Base-by-base conservation (phyloP, 2,797 vertebrate genomes). In the Mormyrops boulengeri region DNA sequence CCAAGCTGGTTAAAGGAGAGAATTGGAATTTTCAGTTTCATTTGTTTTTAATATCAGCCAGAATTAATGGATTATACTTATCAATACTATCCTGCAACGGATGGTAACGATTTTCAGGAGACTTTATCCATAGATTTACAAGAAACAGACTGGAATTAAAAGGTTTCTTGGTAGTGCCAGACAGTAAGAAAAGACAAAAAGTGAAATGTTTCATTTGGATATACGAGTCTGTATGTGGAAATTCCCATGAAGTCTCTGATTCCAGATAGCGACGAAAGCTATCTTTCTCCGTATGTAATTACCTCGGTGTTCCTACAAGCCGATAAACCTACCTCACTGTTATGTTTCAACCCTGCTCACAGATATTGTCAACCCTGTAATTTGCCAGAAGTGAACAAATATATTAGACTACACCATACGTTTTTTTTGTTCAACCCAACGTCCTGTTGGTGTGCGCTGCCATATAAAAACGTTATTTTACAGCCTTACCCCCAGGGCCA, bases 241-340 rank as follows among this genome's bases (percentile, higher is more conserved):
- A 22, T 52, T 49, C 73, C 19, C 34, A 8, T 88, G 4, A 30
- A 22, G 26, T 66, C 53, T 66, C 53, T 85, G 77, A 66, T 90
- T 88, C 53, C 66, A 30, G 86, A 84, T 22, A 62, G 55, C 12
- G 30, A 88, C 62, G 73, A 66, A 62, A 90, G 47, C 44, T 4
- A 1, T 4, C 26, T 4, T 12, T 41, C 49, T 88, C 52, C 22
- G 6, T 62, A 49, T 49, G 73, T 73, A 90, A 84, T 73, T 88
- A 88, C 73, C 44, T 62, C 3, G 34, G 50, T 44, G 50, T 50
- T 77, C 69, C 53, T 77, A 50, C 82, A 26, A 62, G 88, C 86
- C 88, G 73, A 84, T 84, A 85, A 88, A 90, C 50, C 49, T 49
- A 60, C 53, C 11, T 73, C 80, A 49, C 82, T 26, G 57, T 85